Percentiles rank a stretch among this genome's conserved stretches.
Evolutionary conservation across 2,888 invertebrate species (phyloP).

Genomic region (Listrodromus nycthemerus): DNA sequence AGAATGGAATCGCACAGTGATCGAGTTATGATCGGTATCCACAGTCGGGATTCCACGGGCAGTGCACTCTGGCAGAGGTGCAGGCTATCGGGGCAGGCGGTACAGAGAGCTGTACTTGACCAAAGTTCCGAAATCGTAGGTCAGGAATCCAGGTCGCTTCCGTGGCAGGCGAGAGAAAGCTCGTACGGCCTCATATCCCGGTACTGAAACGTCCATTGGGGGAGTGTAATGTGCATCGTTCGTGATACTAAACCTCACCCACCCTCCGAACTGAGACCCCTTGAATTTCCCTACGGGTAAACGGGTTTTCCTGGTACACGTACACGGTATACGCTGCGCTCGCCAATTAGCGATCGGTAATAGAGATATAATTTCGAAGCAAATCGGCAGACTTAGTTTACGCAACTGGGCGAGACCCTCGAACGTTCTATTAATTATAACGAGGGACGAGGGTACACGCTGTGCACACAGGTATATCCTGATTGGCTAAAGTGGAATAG

Average conservation of each 20-base stretch:
- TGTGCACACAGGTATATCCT: not conserved
- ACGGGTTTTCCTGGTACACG: conserved; percentile 16
- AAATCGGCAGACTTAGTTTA: conserved; percentile 14
- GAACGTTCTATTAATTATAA: conserved; percentile 22
- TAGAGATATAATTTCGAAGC: conserved; percentile 47
- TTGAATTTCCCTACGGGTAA: conserved; percentile 46
- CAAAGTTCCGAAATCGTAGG: conserved; percentile 63
- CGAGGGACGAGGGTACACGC: not conserved
- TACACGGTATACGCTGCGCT: not conserved
- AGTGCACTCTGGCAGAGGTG: conserved; percentile 44
- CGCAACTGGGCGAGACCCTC: conserved; percentile 22
- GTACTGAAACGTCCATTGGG: conserved; percentile 35
- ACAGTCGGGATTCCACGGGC: conserved; percentile 51
- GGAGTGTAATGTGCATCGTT: conserved; percentile 41
- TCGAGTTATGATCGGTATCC: conserved; percentile 58
- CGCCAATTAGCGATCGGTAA: conserved; percentile 56
- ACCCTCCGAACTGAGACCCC: conserved; percentile 25
- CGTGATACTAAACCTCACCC: conserved; percentile 16
- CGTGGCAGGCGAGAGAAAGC: conserved; percentile 38
- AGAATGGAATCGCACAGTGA: conserved; percentile 14
- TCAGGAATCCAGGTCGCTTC: conserved; percentile 64
- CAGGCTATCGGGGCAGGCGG: conserved; percentile 15
- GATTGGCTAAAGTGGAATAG: not conserved
- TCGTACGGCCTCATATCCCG: conserved; percentile 3
- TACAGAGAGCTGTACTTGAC: conserved; percentile 42